Conservation (phyloP, 2,888 invertebrate genomes). For the Drosophila colorata region DNA sequence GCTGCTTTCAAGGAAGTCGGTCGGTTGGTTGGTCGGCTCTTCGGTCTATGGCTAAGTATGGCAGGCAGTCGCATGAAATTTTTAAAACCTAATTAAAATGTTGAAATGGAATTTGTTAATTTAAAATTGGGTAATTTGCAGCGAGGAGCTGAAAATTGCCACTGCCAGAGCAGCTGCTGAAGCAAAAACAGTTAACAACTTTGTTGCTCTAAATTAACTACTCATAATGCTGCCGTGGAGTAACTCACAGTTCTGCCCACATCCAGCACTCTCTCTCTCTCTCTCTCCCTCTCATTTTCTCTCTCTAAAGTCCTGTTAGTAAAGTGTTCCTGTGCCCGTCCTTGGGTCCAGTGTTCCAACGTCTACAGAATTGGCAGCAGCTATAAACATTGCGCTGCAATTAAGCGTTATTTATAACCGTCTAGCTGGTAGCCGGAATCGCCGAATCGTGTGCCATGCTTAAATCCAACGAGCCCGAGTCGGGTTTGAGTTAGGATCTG, state of each 20-base stretch:
- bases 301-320: neutral
- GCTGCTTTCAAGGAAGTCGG: conserved; percentile 73
- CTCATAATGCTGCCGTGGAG: conserved; percentile 69
- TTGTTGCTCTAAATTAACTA: conserved; percentile 79
- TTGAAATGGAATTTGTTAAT: conserved; percentile 82
- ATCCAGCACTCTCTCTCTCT: no score
- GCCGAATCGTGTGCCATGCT: conserved; percentile 34
- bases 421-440: conserved; percentile 58
- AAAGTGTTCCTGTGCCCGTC: conserved; percentile 19
- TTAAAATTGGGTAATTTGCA: conserved; percentile 79
- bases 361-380: conserved; percentile 70
- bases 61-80: conserved; percentile 72
- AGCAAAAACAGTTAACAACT: conserved; percentile 72
- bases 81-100: conserved; percentile 82
- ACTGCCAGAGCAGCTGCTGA: conserved; percentile 45
- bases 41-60: conserved; percentile 48
- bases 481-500: conserved; percentile 33
- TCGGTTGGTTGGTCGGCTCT: conserved; percentile 14
- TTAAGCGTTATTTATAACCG: conserved; percentile 83
- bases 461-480: conserved; percentile 34
- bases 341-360: conserved; percentile 29
- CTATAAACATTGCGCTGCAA: conserved; percentile 78
- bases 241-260: conserved; percentile 12
- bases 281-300: no score
- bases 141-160: conserved; percentile 43